phyloP scores from a whole-genome alignment of 2,113 vertebrate species.

The Varanus salvator region DNA sequence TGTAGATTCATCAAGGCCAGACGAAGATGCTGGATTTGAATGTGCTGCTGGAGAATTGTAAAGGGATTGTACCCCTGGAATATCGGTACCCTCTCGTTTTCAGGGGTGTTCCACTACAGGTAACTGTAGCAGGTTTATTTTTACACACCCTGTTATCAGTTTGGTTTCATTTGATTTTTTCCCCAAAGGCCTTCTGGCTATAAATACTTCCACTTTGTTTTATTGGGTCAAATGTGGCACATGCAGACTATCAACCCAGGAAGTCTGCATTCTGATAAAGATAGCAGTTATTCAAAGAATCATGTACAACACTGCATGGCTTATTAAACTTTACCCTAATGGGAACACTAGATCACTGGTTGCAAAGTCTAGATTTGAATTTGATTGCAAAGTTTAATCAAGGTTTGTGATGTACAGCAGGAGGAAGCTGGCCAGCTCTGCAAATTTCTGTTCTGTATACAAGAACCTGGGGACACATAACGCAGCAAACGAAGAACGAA shows the following conservation, averaged over 20 bases:
- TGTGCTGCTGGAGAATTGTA: neutral
- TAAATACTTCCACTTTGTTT: neutral
- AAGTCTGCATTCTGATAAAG: constrained; percentile 4
- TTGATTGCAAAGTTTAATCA: constrained; percentile 20
- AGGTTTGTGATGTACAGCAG: constrained; percentile 34
- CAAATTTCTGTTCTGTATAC: constrained; percentile 33
- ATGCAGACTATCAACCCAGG: neutral
- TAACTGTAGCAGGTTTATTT: neutral
- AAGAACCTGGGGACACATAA: neutral
- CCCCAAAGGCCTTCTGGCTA: neutral
- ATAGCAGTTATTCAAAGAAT: constrained; percentile 25
- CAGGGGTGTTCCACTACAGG: neutral
- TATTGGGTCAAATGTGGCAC: neutral
- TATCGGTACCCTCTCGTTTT: neutral
- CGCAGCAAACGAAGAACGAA: neutral
- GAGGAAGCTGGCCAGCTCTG: constrained; percentile 37
- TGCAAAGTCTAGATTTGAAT: constrained; percentile 11
- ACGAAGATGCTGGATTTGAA: neutral
- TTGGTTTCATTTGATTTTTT: neutral
- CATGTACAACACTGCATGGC: neutral
- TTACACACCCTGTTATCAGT: neutral
- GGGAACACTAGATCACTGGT: neutral
- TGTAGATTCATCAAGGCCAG: neutral
- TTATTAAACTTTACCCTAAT: neutral
- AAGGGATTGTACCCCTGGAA: neutral